Evolutionary conservation across 2,888 invertebrate genomes (phyloP).

Genomic region (Miltochrista miniata): DNA sequence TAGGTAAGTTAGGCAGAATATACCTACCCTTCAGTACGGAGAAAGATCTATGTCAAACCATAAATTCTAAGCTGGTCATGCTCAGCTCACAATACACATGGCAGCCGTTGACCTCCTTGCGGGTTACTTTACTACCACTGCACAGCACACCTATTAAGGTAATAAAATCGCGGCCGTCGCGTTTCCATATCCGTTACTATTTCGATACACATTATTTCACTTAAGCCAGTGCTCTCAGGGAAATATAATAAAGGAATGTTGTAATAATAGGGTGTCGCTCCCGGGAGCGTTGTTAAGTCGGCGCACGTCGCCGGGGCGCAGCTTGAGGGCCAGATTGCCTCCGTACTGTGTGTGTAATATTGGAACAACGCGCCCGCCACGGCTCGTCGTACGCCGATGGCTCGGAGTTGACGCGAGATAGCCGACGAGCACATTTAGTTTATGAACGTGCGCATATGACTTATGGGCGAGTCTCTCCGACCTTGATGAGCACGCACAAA

Average conservation of each 20-base stretch:
- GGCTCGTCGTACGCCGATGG: not conserved
- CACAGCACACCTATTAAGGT: slow-evolving; percentile 30
- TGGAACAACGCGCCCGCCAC: slow-evolving; percentile 37
- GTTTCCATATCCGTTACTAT: slow-evolving; percentile 39
- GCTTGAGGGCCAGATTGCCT: slow-evolving; percentile 42
- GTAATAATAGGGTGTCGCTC: slow-evolving; percentile 34
- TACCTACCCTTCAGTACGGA: too few species aligned
- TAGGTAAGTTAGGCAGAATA: too few species aligned
- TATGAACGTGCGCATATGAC: not conserved
- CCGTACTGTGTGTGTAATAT: too few species aligned
- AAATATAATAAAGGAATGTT: slow-evolving; percentile 43
- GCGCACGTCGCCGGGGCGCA: slow-evolving; percentile 41
- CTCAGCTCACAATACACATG: too few species aligned
- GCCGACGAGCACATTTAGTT: not conserved
- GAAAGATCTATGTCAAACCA: too few species aligned
- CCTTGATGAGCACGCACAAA: not conserved
- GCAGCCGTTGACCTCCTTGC: too few species aligned
- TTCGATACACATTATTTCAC: slow-evolving; percentile 44
- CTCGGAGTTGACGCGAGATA: not conserved
- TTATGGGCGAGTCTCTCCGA: not conserved
- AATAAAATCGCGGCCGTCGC: slow-evolving; percentile 33
- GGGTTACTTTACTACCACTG: too few species aligned
- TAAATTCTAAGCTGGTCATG: too few species aligned
- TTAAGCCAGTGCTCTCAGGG: slow-evolving; percentile 40
- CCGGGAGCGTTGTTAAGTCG: slow-evolving; percentile 34